Evolutionary conservation across 2,113 vertebrate genomes (phyloP).

Genomic region (Polypterus senegalus): DNA sequence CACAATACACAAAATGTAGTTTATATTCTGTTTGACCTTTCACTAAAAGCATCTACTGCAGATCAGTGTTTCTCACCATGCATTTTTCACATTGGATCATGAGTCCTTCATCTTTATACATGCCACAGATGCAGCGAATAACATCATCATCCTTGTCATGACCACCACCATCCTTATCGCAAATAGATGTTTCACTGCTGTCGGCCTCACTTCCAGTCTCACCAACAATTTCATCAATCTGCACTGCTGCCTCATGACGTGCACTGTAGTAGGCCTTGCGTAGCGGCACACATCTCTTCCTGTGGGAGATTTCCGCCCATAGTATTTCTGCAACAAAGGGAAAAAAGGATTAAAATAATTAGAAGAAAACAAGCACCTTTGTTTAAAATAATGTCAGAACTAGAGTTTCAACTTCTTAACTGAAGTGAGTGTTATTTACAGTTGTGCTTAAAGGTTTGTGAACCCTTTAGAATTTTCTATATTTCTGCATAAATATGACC

Average conservation of each 20-base stretch:
- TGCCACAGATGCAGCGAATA: slow-evolving; percentile 93
- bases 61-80: slow-evolving; percentile 61
- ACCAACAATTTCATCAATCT: slow-evolving; percentile 94
- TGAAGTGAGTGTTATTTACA: too few relatives aligned
- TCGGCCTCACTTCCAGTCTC: slow-evolving; percentile 92
- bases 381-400: not conserved
- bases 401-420: not conserved
- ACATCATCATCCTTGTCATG: slow-evolving; percentile 75
- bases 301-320: slow-evolving; percentile 80
- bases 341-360: not conserved
- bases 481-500: too few relatives aligned
- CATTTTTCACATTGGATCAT: slow-evolving; percentile 99
- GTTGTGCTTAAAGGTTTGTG: too few relatives aligned
- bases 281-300: slow-evolving; percentile 81
- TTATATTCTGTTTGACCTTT: too few relatives aligned
- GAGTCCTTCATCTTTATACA: slow-evolving; percentile 93
- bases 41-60: too few relatives aligned
- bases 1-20: too few relatives aligned
- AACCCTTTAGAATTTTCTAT: too few relatives aligned
- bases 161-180: slow-evolving; percentile 44
- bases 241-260: slow-evolving; percentile 79
- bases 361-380: not conserved
- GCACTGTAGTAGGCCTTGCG: slow-evolving; percentile 88
- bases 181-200: slow-evolving; percentile 79
- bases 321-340: slow-evolving; percentile 69